phyloP scores from a whole-genome alignment of 1,140 invertebrate genomes.

The Zaprionus davidi region DNA sequence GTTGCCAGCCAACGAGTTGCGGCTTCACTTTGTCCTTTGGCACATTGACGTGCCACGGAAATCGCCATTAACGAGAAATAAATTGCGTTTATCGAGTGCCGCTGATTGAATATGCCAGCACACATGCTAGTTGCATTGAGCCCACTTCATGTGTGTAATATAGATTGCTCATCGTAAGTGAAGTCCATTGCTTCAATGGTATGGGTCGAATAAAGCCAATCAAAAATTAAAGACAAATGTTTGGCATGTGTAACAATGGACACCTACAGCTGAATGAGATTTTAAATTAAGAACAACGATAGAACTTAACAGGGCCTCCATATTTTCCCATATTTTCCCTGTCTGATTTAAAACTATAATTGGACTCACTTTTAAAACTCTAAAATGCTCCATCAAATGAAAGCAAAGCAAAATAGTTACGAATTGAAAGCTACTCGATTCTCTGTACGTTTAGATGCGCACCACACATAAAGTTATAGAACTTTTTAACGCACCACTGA shows the following conservation, averaged over 20 bases:
- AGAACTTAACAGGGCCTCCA: too few species aligned
- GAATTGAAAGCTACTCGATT: neutral
- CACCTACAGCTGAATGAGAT: neutral
- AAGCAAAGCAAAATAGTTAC: neutral
- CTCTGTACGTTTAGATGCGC: neutral
- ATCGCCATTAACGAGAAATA: conserved; percentile 21
- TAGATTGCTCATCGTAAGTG: neutral
- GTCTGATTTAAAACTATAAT: neutral
- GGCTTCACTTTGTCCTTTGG: conserved; percentile 36
- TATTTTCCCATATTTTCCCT: neutral
- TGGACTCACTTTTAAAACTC: neutral
- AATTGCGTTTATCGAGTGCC: neutral
- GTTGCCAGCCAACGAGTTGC: conserved; percentile 26
- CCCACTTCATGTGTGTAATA: neutral
- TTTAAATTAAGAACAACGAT: too few species aligned
- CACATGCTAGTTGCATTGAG: neutral
- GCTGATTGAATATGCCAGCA: conserved; percentile 10
- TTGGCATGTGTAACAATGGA: too few species aligned
- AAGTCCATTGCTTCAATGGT: neutral
- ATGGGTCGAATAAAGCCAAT: neutral
- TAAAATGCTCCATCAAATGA: neutral
- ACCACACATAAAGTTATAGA: conserved; percentile 1
- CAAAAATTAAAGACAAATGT: neutral
- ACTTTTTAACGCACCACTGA: neutral
- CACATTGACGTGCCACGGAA: conserved; percentile 8